Percentiles rank a stretch among this genome's conserved stretches.
Conservation (phyloP, 1,140 invertebrate species). For the Leptinotarsa defecta region DNA sequence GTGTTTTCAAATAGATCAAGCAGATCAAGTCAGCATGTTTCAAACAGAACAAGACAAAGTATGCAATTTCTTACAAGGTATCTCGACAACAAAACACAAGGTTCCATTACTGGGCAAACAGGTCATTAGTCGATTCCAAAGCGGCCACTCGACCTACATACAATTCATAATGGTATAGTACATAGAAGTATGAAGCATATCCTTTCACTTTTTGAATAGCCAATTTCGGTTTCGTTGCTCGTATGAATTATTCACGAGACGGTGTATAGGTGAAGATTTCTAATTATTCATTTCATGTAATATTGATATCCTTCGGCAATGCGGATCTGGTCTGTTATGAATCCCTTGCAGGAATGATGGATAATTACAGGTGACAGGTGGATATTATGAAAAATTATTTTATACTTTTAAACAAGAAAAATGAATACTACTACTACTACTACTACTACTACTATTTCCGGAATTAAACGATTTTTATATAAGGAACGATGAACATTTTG, state of each 20-base stretch:
- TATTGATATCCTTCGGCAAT: not conserved
- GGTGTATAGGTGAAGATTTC: not conserved
- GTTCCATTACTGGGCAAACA: not conserved
- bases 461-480: too few relatives aligned
- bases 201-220: not conserved
- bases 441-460: too few relatives aligned
- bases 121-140: not conserved
- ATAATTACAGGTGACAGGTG: too few relatives aligned
- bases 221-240: not conserved
- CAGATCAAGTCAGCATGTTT: too few relatives aligned
- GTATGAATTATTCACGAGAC: not conserved
- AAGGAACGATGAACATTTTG: too few relatives aligned
- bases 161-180: slow-evolving; percentile 3
- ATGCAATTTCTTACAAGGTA: too few relatives aligned
- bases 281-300: not conserved
- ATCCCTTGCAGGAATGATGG: not conserved
- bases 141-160: not conserved
- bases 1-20: too few relatives aligned
- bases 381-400: too few relatives aligned
- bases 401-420: too few relatives aligned
- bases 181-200: not conserved
- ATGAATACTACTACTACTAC: too few relatives aligned
- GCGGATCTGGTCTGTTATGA: not conserved
- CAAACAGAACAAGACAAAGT: too few relatives aligned
- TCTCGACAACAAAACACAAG: not conserved